Base-by-base conservation (phyloP, 1,140 invertebrate species). In the Cyclina sinensis region DNA sequence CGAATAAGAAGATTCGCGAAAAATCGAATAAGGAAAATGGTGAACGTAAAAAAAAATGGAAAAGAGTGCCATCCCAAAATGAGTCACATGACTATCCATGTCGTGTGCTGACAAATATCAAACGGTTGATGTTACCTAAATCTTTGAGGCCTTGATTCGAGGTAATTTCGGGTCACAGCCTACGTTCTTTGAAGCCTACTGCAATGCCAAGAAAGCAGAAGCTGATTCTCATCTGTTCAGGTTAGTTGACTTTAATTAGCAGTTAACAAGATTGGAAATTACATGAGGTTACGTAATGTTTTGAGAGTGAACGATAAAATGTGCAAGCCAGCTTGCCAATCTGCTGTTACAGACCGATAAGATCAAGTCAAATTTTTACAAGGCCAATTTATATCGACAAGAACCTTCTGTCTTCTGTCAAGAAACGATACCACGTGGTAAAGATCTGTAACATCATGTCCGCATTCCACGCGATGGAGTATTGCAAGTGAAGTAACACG, bases 191-290 rank as follows among this genome's bases (percentile, higher is more conserved):
- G 57, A 62, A n/a, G 57, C 57, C 18, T 62, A 27, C 9, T 62
- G 18, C 24, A 4, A 62, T 27, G 57, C 57, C 57, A 62, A 62
- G 24, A 62, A 62, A 62, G 5, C 57, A 70, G 32, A 37, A 37
- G 65, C 30, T 12, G n/a, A 70, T 70, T 70, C 30, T 14, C 37
- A 32, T 70, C 35, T 12, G 65, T 70, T 70, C 65, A 39, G 65
- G 65, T 70, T 70, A 70, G 65, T 70, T n/a, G n/a, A n/a, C n/a
- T n/a, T n/a, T n/a, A n/a, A n/a, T n/a, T 70, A 2, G 35, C 65
- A 70, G 57, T 62, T 62, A 27, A 62, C 57, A 62, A 62, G 57
- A 18, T 24, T 27, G 3, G 5, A 62, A 62, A 9, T 24, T 27
- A 27, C 24, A 62, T 4, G 27, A 62, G 57, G 57, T 62, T 62